phyloP scores from a whole-genome alignment of 2,888 invertebrate genomes.

The Nycteola revayana region DNA sequence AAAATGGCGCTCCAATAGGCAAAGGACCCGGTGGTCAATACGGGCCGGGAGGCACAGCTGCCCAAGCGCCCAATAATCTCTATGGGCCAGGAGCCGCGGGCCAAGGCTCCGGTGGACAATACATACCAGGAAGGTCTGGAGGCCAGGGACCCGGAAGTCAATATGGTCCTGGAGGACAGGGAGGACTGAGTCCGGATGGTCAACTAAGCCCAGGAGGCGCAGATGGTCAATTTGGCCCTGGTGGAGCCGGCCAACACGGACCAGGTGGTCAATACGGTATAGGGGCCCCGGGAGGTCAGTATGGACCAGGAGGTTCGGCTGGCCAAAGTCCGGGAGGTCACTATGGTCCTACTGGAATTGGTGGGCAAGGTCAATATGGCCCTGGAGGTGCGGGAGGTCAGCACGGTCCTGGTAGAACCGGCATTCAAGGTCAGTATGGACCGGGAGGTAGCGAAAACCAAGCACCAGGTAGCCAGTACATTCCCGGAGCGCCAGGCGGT shows the following conservation, averaged over 20 bases:
- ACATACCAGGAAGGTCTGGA: slow-evolving; percentile 10
- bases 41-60: slow-evolving; percentile 4
- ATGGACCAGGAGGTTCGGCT: slow-evolving; percentile 1
- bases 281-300: slow-evolving; percentile 6
- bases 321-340: slow-evolving; percentile 8
- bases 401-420: no score
- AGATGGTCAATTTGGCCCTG: slow-evolving; percentile 4
- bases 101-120: slow-evolving; percentile 16
- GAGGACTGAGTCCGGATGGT: background rate
- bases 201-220: slow-evolving; percentile 6
- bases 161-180: slow-evolving; percentile 9
- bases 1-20: background rate
- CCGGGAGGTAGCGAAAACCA: slow-evolving; percentile 2
- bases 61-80: slow-evolving; percentile 9
- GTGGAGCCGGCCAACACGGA: no score
- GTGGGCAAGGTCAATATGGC: slow-evolving; percentile 4
- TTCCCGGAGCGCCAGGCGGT: background rate
- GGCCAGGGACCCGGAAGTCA: slow-evolving; percentile 12
- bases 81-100: slow-evolving; percentile 6
- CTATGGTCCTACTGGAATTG: slow-evolving; percentile 4
- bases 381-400: slow-evolving; percentile 7
- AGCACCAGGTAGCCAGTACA: background rate
- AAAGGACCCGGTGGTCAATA: slow-evolving; percentile 1
- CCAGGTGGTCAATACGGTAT: slow-evolving; percentile 4
- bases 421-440: background rate